phyloP scores from a whole-genome alignment of 2,797 vertebrate species.

The Gymnothorax reevesii region DNA sequence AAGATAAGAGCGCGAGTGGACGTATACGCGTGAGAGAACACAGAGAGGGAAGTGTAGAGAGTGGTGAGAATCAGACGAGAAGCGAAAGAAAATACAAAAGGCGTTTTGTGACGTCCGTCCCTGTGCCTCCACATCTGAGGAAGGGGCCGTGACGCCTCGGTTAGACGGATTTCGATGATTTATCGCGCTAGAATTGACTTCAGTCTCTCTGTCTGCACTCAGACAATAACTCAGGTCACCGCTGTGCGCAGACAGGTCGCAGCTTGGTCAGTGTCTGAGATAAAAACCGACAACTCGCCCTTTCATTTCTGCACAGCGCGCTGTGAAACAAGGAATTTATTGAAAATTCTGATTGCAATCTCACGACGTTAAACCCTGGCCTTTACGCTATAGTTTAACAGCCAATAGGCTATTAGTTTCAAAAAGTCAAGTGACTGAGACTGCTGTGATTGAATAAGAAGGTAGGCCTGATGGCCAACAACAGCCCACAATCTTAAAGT shows the following conservation, averaged over 20 bases:
- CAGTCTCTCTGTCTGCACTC: slow-evolving; percentile 71
- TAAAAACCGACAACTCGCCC: slow-evolving; percentile 50
- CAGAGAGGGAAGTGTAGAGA: slow-evolving; percentile 52
- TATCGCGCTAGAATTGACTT: slow-evolving; percentile 75
- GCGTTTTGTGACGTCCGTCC: slow-evolving; percentile 62
- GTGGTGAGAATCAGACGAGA: slow-evolving; percentile 64
- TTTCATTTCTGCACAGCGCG: slow-evolving; percentile 46
- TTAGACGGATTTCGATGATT: slow-evolving; percentile 73
- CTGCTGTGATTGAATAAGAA: neutral
- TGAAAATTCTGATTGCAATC: slow-evolving; percentile 10
- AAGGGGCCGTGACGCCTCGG: slow-evolving; percentile 60
- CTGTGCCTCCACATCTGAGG: slow-evolving; percentile 55
- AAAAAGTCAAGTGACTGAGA: no score
- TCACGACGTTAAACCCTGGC: neutral
- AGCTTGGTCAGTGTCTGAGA: slow-evolving; percentile 16
- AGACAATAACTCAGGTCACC: slow-evolving; percentile 71
- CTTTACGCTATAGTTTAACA: neutral
- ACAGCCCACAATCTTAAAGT: neutral
- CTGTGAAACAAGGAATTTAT: slow-evolving; percentile 39
- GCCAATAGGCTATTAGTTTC: neutral
- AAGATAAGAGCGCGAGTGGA: slow-evolving; percentile 25
- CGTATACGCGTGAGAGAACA: slow-evolving; percentile 44
- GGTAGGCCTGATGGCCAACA: neutral
- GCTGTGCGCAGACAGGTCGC: slow-evolving; percentile 52
- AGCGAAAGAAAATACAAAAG: slow-evolving; percentile 66